Evolutionary conservation across 37 sponge, comb jelly and placozoan species (phyloP), one percentile per base, ranked within the genome.

Genomic region (Oopsacas minuta): DNA sequence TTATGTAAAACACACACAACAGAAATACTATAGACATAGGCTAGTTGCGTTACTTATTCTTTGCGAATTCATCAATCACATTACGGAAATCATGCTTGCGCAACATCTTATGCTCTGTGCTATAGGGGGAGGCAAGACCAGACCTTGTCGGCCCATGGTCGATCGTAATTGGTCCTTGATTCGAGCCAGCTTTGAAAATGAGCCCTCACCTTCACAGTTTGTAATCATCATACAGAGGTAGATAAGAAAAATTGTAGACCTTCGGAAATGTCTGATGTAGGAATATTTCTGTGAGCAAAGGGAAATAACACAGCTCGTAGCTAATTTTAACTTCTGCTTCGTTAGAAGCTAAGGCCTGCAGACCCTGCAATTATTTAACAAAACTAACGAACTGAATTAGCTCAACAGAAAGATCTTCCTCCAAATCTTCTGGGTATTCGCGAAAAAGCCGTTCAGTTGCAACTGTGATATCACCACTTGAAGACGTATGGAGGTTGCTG

Each of bases 31-130:
- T 12, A 25, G 7, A 20, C 22, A 61, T 61, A 61, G 22, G 75
- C 28, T 61, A 32, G 12, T 61, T 61, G 75, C 75, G 75, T 7
- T 25, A 61, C 75, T 61, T 20, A 20, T 61, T 61, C 28, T 61
- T 61, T 61, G 75, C 75, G 75, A 61, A 61, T 61, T 61, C 30
- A 61, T 61, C 75, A 61, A 61, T 61, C 75, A 61, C 75, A 61
- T 61, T 12, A n/a, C 30, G 22, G 75, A 61, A 61, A 61, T 61
- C 75, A 61, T 32, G 30, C 75, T 61, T 61, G 75, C 75, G 75
- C 30, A 61, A 61, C 22, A 61, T 61, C 75, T 61, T 34, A 3
- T 61, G 75, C 75, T 61, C 75, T 61, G 28, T 61, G 75, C 75
- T 61, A 7, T 3, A 3, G 28, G 28, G 75, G 75, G 75, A 3